Evolutionary conservation across 2,888 invertebrate genomes (phyloP), one percentile per base, ranked within the genome.

Genomic region (Drosophila mayaguana): DNA sequence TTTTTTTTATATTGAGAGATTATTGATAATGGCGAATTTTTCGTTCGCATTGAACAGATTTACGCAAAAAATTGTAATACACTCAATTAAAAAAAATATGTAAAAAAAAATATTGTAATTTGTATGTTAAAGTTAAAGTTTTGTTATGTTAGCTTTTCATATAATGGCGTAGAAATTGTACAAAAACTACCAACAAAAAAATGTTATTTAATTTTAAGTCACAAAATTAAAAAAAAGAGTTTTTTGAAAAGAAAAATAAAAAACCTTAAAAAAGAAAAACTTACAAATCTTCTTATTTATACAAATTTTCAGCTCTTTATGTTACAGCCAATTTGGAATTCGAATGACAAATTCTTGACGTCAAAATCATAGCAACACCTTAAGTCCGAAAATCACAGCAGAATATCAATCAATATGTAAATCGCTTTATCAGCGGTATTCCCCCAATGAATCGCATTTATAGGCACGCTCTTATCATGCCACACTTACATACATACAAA

Each of bases 141-240:
- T 87, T 87, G 88, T 88, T 88, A 88, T 85, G 86, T 72, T 87
- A 87, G 90, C 86, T 87, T 88, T 87, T 88, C 77, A 59, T 60
- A 60, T 46, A 64, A 46, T 36, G 56, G 73, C 61, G 54, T 54
- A 62, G 66, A 43, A 67, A 64, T 64, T 25, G 28, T 50, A 50
- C 6, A 25, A 9, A 60, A 43, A 63, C 62, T 53, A 43, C 9
- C 28, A 28, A 57, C 22, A 72, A 72, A 70, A 73, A 78, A 77
- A 74, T 84, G 80, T 86, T 82, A 72, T 60, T 75, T 88, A 88
- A 77, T 76, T 71, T 71, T 85, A 85, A 83, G 73, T 8, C 9
- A 12, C 38, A 59, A 81, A 78, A 68, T 73, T 74, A 66, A 81
- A 72, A 20, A 20, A 63, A 76, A 82, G 40, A 62, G 59, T 74